Conservation (phyloP, 2,888 invertebrate genomes). For the Pardosa pseudoannulata region DNA sequence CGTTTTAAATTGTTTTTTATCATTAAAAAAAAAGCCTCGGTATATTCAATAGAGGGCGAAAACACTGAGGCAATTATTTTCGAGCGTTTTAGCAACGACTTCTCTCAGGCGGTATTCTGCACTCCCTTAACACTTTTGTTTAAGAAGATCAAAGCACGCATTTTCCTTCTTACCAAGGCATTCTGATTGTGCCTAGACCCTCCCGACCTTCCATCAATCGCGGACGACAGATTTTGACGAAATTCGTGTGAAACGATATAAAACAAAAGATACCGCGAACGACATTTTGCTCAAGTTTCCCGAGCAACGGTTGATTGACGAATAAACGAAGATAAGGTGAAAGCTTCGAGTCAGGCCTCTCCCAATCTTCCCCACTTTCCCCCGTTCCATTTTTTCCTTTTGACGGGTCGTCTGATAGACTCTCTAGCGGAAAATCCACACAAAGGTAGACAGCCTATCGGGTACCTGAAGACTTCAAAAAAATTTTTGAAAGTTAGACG, state of each 20-base stretch:
- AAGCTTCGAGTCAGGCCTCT: too few species aligned
- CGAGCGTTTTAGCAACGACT: too few species aligned
- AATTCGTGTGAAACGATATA: background rate
- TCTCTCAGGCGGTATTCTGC: too few species aligned
- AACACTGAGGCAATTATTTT: too few species aligned
- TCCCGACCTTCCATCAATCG: background rate
- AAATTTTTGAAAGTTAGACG: too few species aligned
- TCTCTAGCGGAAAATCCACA: constrained; percentile 59
- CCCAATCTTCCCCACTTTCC: too few species aligned
- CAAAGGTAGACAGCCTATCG: constrained; percentile 62
- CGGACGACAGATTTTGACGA: background rate
- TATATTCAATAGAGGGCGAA: too few species aligned
- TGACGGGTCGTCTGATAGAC: constrained; percentile 35
- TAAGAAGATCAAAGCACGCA: constrained; percentile 26
- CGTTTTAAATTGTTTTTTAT: too few species aligned
- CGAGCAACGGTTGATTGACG: constrained; percentile 35
- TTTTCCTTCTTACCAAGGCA: background rate
- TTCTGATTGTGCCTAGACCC: constrained; percentile 14
- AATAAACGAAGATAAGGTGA: too few species aligned
- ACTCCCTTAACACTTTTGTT: too few species aligned
- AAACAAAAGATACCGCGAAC: background rate
- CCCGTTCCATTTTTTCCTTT: background rate
- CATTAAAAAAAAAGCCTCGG: too few species aligned
- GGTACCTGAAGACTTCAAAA: constrained; percentile 4
- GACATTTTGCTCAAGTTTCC: constrained; percentile 35